Base-by-base conservation (phyloP, 2,888 invertebrate species). In the Ophion costatus region DNA sequence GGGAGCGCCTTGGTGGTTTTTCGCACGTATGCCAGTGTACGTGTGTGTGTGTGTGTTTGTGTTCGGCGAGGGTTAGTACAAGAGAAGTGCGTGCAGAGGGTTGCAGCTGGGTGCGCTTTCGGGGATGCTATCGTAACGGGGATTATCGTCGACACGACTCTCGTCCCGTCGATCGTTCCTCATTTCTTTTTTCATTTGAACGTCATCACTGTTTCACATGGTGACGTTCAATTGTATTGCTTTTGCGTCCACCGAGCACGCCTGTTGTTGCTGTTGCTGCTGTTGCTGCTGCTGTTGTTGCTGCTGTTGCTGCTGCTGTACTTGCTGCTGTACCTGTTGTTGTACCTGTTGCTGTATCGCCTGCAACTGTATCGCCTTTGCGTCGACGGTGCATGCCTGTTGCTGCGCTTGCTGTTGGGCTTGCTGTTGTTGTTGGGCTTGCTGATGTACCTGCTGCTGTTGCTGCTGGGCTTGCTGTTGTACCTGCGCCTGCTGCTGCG, bases 151-250 rank as follows among this genome's bases (percentile, higher is more conserved):
- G 71, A 75, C 77, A 69, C 67, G 74, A 75, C 70, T 70, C 22
- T 85, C 83, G 64, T 71, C 80, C 64, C 67, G 78, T 38, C 75
- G 66, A 77, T 76, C 59, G 33, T 80, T 66, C 77, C 67, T 82
- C 76, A 83, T 91, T 71, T 88, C 77, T 45, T 79, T 74, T 69
- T 85, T 85, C 45, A 76, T 76, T 79, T 84, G 45, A 71, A 80
- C 80, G 73, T 82, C 82, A 83, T 80, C 73, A 83, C 76, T 80
- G 84, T 93, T 92, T 93, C 93, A 93, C 92, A 93, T 93, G 90
- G 93, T 93, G 91, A 93, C 93, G 88, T 93, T 93, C 88, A 93
- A 91, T 87, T 93, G 93, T 93, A 93, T 93, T 92, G 93, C 93
- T 92, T 93, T 93, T 84, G 92, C 91, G 89, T 93, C 93, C 89